Evolutionary conservation across 1,140 invertebrate genomes (phyloP).

Genomic region (Drosophila seguyi): DNA sequence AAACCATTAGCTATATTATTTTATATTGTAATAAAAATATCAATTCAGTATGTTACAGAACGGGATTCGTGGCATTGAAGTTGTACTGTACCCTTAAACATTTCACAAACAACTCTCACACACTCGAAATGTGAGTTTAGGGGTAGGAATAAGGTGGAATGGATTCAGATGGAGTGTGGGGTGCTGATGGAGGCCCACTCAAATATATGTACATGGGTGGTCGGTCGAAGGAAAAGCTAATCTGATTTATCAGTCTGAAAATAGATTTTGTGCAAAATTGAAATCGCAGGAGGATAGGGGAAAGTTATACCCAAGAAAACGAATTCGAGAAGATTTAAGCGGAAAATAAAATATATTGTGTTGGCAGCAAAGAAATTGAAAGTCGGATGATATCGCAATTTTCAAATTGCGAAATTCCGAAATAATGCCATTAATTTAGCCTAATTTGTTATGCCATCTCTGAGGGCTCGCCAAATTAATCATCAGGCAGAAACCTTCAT

Average conservation of each 20-base stretch:
- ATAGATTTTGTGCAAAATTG: slow-evolving; percentile 41
- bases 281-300: slow-evolving; percentile 16
- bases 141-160: slow-evolving; percentile 9
- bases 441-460: slow-evolving; percentile 24
- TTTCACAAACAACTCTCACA: slow-evolving; percentile 33
- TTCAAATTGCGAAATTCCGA: too few relatives aligned
- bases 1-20: too few relatives aligned
- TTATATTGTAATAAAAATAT: not conserved
- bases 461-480: slow-evolving; percentile 22
- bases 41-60: not conserved
- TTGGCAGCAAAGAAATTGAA: not conserved
- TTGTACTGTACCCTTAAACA: slow-evolving; percentile 17
- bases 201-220: slow-evolving; percentile 32
- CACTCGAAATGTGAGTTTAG: slow-evolving; percentile 33
- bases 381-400: not conserved
- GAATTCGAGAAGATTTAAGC: slow-evolving; percentile 13
- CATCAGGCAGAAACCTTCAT: slow-evolving; percentile 37
- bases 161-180: slow-evolving; percentile 12
- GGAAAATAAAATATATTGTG: not conserved
- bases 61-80: not conserved
- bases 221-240: slow-evolving; percentile 47
- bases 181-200: slow-evolving; percentile 31
- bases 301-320: slow-evolving; percentile 8
- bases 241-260: slow-evolving; percentile 51
- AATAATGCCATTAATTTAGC: slow-evolving; percentile 37